A percentile compares a stretch with the other conserved stretches of the same genome.
Evolutionary conservation across 2,113 vertebrate genomes (phyloP).

Genomic region (Penelope pileata): DNA sequence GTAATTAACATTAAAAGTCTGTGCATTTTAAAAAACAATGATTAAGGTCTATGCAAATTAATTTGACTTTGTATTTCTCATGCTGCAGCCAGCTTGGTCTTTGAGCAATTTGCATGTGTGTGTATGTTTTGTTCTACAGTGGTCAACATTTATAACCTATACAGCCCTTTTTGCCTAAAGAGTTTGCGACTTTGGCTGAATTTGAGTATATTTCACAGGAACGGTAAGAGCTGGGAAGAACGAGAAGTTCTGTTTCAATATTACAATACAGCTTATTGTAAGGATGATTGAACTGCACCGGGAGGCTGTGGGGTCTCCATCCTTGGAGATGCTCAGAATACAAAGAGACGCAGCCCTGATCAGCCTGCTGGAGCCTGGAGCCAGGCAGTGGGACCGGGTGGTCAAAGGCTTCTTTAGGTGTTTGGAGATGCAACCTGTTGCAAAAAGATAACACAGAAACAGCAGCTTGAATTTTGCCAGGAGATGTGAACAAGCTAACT

Average conservation of each 20-base stretch:
- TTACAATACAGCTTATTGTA: neutral
- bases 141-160: neutral
- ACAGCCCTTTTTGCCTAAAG: neutral
- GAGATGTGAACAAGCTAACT: neutral
- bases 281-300: neutral
- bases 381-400: accelerated
- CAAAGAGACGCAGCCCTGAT: neutral
- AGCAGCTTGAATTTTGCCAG: neutral
- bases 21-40: neutral
- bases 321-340: neutral
- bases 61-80: neutral
- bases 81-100: neutral
- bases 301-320: neutral
- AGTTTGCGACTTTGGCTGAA: neutral
- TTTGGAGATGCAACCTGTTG: neutral
- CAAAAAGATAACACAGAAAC: neutral
- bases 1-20: neutral
- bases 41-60: neutral
- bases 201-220: neutral
- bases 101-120: neutral
- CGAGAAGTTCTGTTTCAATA: neutral
- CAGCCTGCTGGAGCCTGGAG: neutral
- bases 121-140: neutral
- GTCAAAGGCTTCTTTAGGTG: neutral
- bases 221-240: neutral